Base-by-base conservation (phyloP, 2,113 vertebrate genomes). In the Gallinago media region DNA sequence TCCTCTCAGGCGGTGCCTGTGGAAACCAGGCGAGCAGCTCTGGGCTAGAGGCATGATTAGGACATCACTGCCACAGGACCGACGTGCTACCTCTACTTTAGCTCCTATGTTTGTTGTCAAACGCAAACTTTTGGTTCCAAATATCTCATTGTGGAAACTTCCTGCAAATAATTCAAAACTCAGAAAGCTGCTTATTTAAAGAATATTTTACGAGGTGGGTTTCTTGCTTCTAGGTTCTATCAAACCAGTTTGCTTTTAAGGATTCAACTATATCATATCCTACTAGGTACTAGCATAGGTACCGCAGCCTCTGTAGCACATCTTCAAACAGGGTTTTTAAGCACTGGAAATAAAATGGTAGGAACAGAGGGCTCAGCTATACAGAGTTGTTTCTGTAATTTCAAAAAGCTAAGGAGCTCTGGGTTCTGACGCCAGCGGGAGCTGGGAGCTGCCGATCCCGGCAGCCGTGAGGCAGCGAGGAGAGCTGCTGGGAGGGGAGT, bases 31-130 rank as follows among this genome's bases (percentile, higher is more conserved):
- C 2, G 8, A 78, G 71, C 40, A 42, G 11, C 40, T 78, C 72
- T 38, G 26, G 23, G 16, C 36, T 81, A n/a, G 15, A 56, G 66
- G 29, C 0, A 0, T 19, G 31, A n/a, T 25, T 66, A 10, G 40
- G 56, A 15, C 7, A 40, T 11, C 16, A 11, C 20, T 42, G 67
- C 36, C 68, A 58, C 54, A 11, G 1, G 11, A 84, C 25, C 8
- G 10, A 77, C 72, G 75, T 4, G 5, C 16, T 86, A 18, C 44
- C 13, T 56, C 25, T 50, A 19, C 26, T 62, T 89, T 25, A 62
- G 4, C 25, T 47, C 38, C 40, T 38, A 3, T 18, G 46, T 89
- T 89, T 79, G 87, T 80, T 40, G 31, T 62, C 66, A 79, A 9
- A 70, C 15, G 34, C 17, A 56, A 71, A 12, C 5, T 67, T 88